Percentiles rank a stretch among this genome's conserved stretches.
These are phyloP conservation scores for Babyrousa celebensis DNA, from an alignment of 2,797 vertebrate genomes.

Conservation along the genomic window DNA sequence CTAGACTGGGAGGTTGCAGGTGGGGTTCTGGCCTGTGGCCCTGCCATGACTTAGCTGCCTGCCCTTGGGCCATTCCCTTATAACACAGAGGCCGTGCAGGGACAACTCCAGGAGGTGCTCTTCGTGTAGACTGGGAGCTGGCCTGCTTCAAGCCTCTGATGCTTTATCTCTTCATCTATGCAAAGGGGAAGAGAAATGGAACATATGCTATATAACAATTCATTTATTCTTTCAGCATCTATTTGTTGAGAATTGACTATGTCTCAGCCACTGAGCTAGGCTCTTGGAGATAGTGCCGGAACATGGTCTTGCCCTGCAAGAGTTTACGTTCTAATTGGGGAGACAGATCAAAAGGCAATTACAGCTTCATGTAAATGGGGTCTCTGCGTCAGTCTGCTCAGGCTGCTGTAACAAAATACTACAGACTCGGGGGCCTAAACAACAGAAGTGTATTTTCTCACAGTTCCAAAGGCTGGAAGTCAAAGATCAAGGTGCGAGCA, in stretches of 20 bases:
- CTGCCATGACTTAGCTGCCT: background rate
- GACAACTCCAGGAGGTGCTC: background rate
- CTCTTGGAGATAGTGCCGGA: background rate
- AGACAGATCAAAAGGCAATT: background rate
- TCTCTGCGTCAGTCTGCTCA: background rate
- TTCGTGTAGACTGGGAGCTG: background rate
- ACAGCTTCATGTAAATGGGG: background rate
- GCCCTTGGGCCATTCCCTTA: background rate
- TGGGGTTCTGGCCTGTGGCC: background rate
- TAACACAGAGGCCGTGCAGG: background rate
- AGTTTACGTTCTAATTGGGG: background rate
- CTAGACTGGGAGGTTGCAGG: background rate
- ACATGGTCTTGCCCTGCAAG: background rate
- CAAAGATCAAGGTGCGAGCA: background rate
- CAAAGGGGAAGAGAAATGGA: background rate
- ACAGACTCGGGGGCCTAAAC: background rate
- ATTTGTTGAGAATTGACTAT: background rate
- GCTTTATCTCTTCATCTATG: background rate
- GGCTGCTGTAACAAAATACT: background rate
- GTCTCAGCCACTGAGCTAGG: background rate
- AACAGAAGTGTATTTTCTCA: background rate
- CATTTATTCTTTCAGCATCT: background rate
- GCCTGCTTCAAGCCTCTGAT: background rate
- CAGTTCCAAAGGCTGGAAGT: background rate
- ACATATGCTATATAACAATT: background rate